Percentiles rank a stretch among this genome's conserved stretches.
phyloP scores from a whole-genome alignment of 2,888 invertebrate genomes.

The Idaea straminata region DNA sequence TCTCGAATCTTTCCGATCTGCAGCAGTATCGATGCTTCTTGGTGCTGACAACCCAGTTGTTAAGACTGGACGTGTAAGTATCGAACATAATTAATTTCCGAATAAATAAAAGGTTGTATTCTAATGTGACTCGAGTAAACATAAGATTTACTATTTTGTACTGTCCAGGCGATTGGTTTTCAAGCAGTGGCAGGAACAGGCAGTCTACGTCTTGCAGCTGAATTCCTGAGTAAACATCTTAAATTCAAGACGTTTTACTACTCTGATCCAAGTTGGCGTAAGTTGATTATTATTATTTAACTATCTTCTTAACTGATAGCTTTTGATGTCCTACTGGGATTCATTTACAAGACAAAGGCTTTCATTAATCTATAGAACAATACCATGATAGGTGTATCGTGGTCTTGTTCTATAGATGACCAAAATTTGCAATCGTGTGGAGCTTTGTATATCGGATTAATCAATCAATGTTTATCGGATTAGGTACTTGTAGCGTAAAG shows the following conservation, averaged over 20 bases:
- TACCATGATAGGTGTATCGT: too few species aligned
- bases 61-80: not conserved
- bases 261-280: not conserved
- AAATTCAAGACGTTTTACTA: not conserved
- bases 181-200: not conserved
- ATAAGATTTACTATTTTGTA: not conserved
- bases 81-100: not conserved
- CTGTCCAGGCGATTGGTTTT: not conserved
- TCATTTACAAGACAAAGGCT: too few species aligned
- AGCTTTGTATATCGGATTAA: too few species aligned
- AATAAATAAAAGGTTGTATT: too few species aligned
- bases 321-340: too few species aligned
- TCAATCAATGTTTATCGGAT: too few species aligned
- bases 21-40: not conserved
- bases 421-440: too few species aligned
- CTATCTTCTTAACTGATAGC: not conserved
- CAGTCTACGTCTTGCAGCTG: not conserved
- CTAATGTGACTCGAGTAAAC: too few species aligned
- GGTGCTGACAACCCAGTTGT: not conserved
- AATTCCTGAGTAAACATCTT: not conserved
- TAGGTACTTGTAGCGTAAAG: too few species aligned
- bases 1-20: not conserved
- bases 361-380: too few species aligned
- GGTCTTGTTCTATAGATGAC: too few species aligned
- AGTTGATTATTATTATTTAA: not conserved